Evolutionary conservation across 2,113 vertebrate genomes (phyloP).

Genomic region (Dromas ardeola): DNA sequence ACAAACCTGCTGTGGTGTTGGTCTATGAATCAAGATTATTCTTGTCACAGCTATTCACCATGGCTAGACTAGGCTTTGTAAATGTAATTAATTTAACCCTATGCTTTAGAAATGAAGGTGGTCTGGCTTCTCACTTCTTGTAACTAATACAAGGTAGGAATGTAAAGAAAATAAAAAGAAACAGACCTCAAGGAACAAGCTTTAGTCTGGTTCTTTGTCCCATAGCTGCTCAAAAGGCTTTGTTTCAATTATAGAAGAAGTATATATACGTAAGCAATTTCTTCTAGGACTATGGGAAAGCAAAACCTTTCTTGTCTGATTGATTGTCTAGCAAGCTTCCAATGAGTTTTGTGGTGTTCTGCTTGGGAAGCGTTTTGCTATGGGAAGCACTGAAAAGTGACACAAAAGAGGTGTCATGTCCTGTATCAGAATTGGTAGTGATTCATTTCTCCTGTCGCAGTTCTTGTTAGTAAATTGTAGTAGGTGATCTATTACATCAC

Average conservation of each 20-base stretch:
- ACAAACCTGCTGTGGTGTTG: not conserved
- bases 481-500: not conserved
- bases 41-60: not conserved
- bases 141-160: not conserved
- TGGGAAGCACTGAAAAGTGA: not conserved
- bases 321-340: not conserved
- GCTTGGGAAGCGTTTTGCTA: not conserved
- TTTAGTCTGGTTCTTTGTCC: not conserved
- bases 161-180: not conserved
- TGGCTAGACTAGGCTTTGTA: not conserved
- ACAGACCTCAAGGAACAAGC: not conserved
- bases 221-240: not conserved
- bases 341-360: not conserved
- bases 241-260: not conserved
- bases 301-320: not conserved
- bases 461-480: not conserved
- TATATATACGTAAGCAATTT: not conserved
- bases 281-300: not conserved
- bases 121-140: constrained; percentile 18
- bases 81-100: constrained; percentile 3
- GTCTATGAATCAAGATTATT: not conserved
- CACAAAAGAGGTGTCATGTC: not conserved
- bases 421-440: not conserved
- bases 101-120: constrained; percentile 24
- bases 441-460: not conserved